Evolutionary conservation across 2,888 invertebrate genomes (phyloP), one percentile per base, ranked within the genome.

Genomic region (Bombylius major): DNA sequence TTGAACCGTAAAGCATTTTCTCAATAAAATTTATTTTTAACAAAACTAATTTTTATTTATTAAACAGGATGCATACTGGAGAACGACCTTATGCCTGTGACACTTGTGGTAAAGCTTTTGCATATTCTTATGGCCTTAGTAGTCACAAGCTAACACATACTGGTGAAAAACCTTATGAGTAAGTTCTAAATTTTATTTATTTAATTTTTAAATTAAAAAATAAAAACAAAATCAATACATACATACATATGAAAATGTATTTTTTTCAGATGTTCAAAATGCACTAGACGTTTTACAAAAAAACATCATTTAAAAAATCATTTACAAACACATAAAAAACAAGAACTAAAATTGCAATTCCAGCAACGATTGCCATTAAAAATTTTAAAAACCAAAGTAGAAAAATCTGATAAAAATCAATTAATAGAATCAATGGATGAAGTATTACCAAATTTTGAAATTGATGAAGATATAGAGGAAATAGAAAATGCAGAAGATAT

Each of bases 141-240:
- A 69, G 70, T 63, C 71, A 71, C 57, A 71, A 70, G 59, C 67
- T 72, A 67, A 71, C 70, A 33, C 71, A 71, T 53, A 71, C 71
- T 4, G 71, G 71, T 14, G 71, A 71, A 58, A 71, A 71, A 57
- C 71, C 69, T 0, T 67, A 67, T 57, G 69, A 69, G 71, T 71
- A 69, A 66, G 69, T 56, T 31, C 45, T 23, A 31, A 53, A n/a
- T 31, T 6, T 23, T 3, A 31, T 44, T 6, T 2, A 14, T 54
- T 46, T 9, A 14, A 11, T 31, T 50, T 45, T n/a, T 45, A 11
- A 33, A 23, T 14, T 34, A 39, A 5, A 14, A 39, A 34, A 9
- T 14, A 50, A 11, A 14, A 23, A 34, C 3, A 14, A 23, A 23
- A 23, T 2, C 23, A 23, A 23, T 3, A 23, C 1, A 23, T 8